phyloP scores from a whole-genome alignment of 2,888 invertebrate genomes.

The Molorchus minor region DNA sequence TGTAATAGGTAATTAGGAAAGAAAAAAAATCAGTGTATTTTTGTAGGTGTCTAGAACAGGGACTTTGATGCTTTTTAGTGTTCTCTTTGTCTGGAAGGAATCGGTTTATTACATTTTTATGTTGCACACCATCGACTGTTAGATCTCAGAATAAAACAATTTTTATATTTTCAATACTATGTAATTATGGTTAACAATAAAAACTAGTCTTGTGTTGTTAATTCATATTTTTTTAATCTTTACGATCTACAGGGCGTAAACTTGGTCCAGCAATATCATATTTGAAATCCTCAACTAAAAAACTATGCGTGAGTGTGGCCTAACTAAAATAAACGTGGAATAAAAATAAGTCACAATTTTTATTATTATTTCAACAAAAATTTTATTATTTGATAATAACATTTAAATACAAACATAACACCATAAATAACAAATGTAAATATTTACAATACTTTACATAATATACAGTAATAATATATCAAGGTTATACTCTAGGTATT shows the following conservation, averaged over 20 bases:
- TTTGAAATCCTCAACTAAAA: no score
- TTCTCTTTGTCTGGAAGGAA: constrained; percentile 13
- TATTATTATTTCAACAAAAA: not conserved
- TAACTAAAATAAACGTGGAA: no score
- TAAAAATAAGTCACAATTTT: no score
- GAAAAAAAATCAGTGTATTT: constrained; percentile 56
- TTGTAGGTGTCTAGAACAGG: constrained; percentile 54
- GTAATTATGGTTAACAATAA: constrained; percentile 54
- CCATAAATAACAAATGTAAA: not conserved
- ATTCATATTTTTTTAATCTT: constrained; percentile 32
- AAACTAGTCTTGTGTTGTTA: constrained; percentile 58
- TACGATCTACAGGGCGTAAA: not conserved
- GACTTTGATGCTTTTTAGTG: constrained; percentile 30
- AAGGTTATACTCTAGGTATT: no score
- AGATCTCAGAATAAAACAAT: constrained; percentile 40
- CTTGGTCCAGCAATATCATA: no score
- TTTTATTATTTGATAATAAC: not conserved
- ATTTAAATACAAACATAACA: not conserved
- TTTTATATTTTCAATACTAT: constrained; percentile 48
- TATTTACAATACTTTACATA: not conserved
- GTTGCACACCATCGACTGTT: constrained; percentile 38
- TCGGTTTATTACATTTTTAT: constrained; percentile 28
- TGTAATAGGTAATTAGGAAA: no score
- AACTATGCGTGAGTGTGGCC: no score
- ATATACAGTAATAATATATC: not conserved